Evolutionary conservation across 2,113 vertebrate species (phyloP), one percentile per base, ranked within the genome.

Genomic region (Thamnophis sirtalis): DNA sequence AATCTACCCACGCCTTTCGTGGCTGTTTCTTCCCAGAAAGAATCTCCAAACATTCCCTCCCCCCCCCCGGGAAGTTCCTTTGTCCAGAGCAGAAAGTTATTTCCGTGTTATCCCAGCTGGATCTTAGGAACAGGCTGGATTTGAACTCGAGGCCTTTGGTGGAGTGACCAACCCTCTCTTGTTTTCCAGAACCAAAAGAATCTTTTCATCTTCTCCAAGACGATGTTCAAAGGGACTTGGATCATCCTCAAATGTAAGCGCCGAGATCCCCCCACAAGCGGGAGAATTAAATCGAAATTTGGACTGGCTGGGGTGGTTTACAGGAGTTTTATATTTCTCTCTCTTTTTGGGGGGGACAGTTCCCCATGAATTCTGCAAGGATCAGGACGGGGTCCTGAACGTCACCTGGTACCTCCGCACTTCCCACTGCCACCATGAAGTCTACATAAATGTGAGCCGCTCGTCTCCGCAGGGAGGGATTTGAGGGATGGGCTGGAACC

Each of bases 351-450:
- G n/a, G n/a, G n/a, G 3, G 49, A 24, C 90, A 93, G 92, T 93
- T n/a, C 4, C n/a, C 22, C 24, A 84, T 0, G 50, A 89, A 28
- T 2, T 0, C 28, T 1, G 24, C 0, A 6, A n/a, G 0, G 0
- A 0, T 33, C 2, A 89, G 6, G 84, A 95, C 0, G 80, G 95
- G 9, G 13, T 49, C 9, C 73, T 98, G 48, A 90, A 50, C 3
- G 63, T 98, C 1, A 96, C 96, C 5, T 98, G 98, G 98, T 97
- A 98, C 60, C 96, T 98, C 93, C 97, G 97, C 86, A 98, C 93
- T 94, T 98, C 97, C 0, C 97, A 91, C 86, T 98, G 98, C 94
- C 96, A 95, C 60, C 63, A 97, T 0, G 97, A 98, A 88, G 93
- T 98, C 89, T 95, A 96, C 90, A 50, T 96, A 2, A 21, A 96